Evolutionary conservation across 2,797 vertebrate species (phyloP), one percentile per base, ranked within the genome.

Genomic region (Peromyscus aztecus): DNA sequence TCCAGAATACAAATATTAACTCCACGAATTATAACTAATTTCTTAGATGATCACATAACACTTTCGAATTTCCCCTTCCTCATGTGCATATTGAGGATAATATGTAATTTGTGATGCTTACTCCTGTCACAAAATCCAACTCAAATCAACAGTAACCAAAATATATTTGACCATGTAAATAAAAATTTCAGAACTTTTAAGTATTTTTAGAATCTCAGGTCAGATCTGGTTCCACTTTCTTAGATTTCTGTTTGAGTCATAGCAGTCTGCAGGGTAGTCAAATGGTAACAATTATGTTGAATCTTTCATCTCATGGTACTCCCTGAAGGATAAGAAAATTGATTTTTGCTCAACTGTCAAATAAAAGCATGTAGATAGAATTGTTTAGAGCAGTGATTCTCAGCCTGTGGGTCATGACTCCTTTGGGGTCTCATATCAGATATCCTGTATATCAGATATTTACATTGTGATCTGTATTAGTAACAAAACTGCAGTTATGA

Each of bases 11-110:
- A 89, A 81, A 69, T 85, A 8, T n/a, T 82, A 23, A 4, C 75
- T 67, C 29, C 92, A 93, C n/a, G 61, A 49, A 21, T 73, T 73
- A 40, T 37, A 46, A 29, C 67, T 69, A 94, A 37, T 94, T 92
- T 92, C 73, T 89, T n/a, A 71, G n/a, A 17, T 23, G 52, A 55
- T 65, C 13, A 43, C 10, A 8, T 27, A 77, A 27, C 2, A 92
- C 17, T 86, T 93, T 75, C 84, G 57, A 94, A 89, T 80, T 17
- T 91, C 37, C 81, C 40, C 71, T 91, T 82, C 24, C 14, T 59
- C n/a, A 2, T 49, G 6, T 85, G 29, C 49, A 1, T 69, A 37
- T 46, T 14, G 1, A 57, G 14, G 8, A 88, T 67, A n/a, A 73
- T 76, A 31, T 5, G 17, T 65, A 13, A 76, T 89, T 91, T 65